A percentile compares a stretch with the other conserved stretches of the same genome.
These are phyloP conservation scores for Hoplias malabaricus DNA, from an alignment of 2,113 vertebrate species.

Conservation along the genomic window DNA sequence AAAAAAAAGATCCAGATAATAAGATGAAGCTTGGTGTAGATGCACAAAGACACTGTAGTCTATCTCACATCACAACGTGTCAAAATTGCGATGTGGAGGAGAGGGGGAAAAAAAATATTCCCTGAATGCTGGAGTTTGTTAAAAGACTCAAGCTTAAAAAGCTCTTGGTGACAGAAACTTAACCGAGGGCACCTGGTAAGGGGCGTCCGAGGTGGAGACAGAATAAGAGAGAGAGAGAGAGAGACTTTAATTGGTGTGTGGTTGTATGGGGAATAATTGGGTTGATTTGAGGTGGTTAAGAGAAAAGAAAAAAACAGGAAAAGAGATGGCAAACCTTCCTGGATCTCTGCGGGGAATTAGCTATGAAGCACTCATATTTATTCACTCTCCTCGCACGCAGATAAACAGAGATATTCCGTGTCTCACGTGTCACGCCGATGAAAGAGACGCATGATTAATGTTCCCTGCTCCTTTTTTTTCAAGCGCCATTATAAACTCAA, in stretches of 20 bases:
- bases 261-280: constrained; percentile 86
- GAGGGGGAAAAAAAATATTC: constrained; percentile 27
- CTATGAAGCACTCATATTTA: constrained; percentile 84
- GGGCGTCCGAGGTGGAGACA: constrained; percentile 66
- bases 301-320: constrained; percentile 88
- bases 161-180: constrained; percentile 59
- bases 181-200: constrained; percentile 64
- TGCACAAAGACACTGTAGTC: constrained; percentile 1
- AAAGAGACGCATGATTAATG: constrained; percentile 88
- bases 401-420: constrained; percentile 88
- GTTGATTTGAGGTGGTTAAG: constrained; percentile 88
- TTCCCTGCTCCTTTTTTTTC: constrained; percentile 69
- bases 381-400: constrained; percentile 77
- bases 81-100: constrained; percentile 52
- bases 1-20: constrained; percentile 21
- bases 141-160: constrained; percentile 59
- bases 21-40: background rate
- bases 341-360: constrained; percentile 86
- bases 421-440: constrained; percentile 77
- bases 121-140: constrained; percentile 41
- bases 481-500: constrained; percentile 71
- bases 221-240: constrained; percentile 75
- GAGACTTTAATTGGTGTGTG: constrained; percentile 83
- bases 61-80: constrained; percentile 47
- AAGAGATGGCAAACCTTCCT: constrained; percentile 71